A percentile compares a stretch with the other conserved stretches of the same genome.
Conservation (phyloP, 2,797 vertebrate species). For the Clarias pachynema region DNA sequence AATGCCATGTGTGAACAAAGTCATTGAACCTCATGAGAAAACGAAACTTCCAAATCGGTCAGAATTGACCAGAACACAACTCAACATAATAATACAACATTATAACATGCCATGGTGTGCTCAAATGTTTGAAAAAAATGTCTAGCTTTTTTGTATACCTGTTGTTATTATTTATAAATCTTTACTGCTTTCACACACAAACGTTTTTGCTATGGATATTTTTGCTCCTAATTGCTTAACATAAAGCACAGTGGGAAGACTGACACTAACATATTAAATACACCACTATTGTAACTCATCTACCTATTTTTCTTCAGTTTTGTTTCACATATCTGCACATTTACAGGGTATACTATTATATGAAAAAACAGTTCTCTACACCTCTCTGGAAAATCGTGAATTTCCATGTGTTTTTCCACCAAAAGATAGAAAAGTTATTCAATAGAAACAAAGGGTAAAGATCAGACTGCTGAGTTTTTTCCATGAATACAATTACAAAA, state of each 20-base stretch:
- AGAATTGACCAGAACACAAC: too few relatives aligned
- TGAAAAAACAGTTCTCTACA: constrained; percentile 23
- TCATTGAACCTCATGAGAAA: too few relatives aligned
- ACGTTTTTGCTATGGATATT: constrained; percentile 58
- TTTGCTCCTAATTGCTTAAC: constrained; percentile 67
- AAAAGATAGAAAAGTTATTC: constrained; percentile 42
- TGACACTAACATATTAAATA: constrained; percentile 67
- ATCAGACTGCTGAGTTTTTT: constrained; percentile 35
- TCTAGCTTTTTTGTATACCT: constrained; percentile 54
- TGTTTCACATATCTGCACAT: constrained; percentile 39
- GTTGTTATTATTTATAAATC: neutral
- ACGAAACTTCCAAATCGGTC: too few relatives aligned
- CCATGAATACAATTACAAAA: constrained; percentile 21
- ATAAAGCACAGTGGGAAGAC: constrained; percentile 58
- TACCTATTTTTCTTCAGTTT: constrained; percentile 47
- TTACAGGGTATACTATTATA: constrained; percentile 20
- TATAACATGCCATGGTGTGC: constrained; percentile 29
- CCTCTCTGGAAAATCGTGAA: constrained; percentile 2
- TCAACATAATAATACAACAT: neutral
- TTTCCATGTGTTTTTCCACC: constrained; percentile 5
- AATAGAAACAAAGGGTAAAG: constrained; percentile 58
- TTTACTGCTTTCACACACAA: constrained; percentile 41
- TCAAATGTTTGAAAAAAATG: constrained; percentile 35
- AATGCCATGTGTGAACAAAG: too few relatives aligned
- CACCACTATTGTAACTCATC: constrained; percentile 54